A percentile compares a stretch with the other conserved stretches of the same genome.
Evolutionary conservation across 1,140 invertebrate species (phyloP).

Genomic region (Brachionus paranguensis): DNA sequence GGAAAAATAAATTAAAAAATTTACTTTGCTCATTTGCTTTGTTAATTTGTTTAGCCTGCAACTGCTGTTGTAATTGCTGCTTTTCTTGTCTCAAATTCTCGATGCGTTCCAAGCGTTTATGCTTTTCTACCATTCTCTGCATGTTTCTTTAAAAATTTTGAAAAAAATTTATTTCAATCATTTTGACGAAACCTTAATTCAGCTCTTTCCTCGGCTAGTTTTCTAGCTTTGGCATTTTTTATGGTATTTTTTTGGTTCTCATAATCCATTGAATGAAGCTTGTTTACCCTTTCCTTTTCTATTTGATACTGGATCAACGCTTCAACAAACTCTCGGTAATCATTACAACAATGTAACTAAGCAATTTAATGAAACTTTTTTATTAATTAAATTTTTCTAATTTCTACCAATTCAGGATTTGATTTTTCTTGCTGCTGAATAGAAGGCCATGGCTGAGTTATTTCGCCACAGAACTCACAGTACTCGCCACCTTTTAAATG

Average conservation of each 20-base stretch:
- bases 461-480: constrained; percentile 52
- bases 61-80: constrained; percentile 16
- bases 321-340: constrained; percentile 51
- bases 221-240: background rate
- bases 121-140: constrained; percentile 5
- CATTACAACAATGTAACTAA: constrained; percentile 51
- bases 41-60: constrained; percentile 22
- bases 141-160: background rate
- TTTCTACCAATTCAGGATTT: constrained; percentile 44
- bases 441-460: constrained; percentile 48
- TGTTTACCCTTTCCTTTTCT: background rate
- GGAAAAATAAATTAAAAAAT: background rate
- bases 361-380: background rate
- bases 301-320: constrained; percentile 19
- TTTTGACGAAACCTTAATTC: background rate
- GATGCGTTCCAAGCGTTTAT: constrained; percentile 24
- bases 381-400: background rate
- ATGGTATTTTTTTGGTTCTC: background rate
- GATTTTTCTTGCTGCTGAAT: constrained; percentile 47
- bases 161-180: background rate
- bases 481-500: background rate
- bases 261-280: background rate
- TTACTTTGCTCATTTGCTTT: constrained; percentile 10
- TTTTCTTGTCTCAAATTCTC: background rate
- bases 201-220: constrained; percentile 37